phyloP scores from a whole-genome alignment of 2,888 invertebrate genomes.

The Eupithecia pulchellata region DNA sequence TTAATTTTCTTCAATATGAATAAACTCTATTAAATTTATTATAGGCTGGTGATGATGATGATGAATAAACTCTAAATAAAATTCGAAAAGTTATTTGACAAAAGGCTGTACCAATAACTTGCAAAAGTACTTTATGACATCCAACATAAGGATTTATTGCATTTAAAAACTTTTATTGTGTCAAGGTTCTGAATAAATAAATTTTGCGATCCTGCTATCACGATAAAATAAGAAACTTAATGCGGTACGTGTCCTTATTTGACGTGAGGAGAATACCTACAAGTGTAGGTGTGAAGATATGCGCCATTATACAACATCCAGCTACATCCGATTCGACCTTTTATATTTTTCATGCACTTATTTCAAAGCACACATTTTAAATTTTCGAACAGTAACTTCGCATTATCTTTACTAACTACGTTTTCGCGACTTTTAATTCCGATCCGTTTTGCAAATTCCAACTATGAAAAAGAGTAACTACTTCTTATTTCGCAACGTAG shows the following conservation, averaged over 20 bases:
- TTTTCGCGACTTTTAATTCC: background rate
- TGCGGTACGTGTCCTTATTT: conserved; percentile 33
- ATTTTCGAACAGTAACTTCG: background rate
- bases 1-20: no score
- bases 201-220: conserved; percentile 12
- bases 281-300: conserved; percentile 36
- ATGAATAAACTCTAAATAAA: background rate
- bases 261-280: conserved; percentile 24
- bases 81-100: background rate
- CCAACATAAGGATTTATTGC: conserved; percentile 27
- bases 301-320: conserved; percentile 22
- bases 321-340: background rate
- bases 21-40: no score
- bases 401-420: background rate
- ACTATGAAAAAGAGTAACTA: no score
- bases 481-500: no score
- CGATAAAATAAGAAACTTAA: conserved; percentile 34
- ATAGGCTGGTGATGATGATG: no score
- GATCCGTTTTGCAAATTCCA: background rate
- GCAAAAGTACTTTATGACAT: conserved; percentile 21
- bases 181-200: conserved; percentile 37
- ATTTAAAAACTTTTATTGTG: conserved; percentile 31
- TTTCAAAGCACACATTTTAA: background rate
- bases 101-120: conserved; percentile 19
- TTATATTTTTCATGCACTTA: background rate